Evolutionary conservation across 2,797 vertebrate genomes (phyloP).

Genomic region (Notolepis coatsorum): DNA sequence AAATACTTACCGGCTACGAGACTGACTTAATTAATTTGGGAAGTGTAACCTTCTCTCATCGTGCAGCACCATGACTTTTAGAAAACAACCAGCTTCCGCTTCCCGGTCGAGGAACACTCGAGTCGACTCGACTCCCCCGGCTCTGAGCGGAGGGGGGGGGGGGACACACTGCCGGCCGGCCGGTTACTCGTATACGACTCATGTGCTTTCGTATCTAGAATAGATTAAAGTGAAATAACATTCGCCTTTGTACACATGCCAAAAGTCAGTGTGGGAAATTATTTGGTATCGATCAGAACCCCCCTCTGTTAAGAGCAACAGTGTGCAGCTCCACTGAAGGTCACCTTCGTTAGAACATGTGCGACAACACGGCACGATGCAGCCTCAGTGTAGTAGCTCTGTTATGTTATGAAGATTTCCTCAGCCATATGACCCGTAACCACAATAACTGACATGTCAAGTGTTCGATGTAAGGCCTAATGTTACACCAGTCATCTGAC

Average conservation of each 20-base stretch:
- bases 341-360: conserved; percentile 86
- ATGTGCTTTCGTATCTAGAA: background rate
- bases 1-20: conserved; percentile 69
- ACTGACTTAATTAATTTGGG: conserved; percentile 44
- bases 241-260: too few species aligned
- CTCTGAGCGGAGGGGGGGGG: background rate
- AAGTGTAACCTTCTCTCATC: conserved; percentile 80
- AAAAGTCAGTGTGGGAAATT: fast-evolving
- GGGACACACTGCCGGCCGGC: too few species aligned
- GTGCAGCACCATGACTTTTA: conserved; percentile 73
- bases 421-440: too few species aligned
- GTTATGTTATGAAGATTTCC: background rate
- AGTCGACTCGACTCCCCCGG: conserved; percentile 20
- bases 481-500: background rate
- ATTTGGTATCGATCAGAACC: fast-evolving
- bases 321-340: conserved; percentile 83
- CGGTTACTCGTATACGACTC: background rate
- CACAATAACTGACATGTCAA: background rate
- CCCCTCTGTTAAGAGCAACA: conserved; percentile 33
- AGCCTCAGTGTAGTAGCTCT: background rate
- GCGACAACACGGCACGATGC: conserved; percentile 35
- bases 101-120: conserved; percentile 78
- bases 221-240: too few species aligned
- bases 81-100: conserved; percentile 75
- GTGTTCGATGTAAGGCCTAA: background rate